Conservation (phyloP, 2,888 invertebrate genomes). For the Polydrusus cervinus region DNA sequence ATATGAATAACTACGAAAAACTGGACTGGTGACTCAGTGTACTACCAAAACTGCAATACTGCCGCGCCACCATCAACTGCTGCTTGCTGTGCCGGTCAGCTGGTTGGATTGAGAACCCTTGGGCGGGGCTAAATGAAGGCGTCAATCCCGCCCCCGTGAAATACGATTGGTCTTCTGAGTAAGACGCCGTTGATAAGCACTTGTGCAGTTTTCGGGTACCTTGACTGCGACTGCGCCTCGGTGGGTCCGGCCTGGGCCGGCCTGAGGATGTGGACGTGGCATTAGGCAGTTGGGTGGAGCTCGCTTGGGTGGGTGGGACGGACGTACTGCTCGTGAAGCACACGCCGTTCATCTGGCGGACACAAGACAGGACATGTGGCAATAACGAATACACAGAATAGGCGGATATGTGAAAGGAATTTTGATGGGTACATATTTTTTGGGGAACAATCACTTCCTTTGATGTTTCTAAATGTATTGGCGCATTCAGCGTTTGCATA, state of each 20-base stretch:
- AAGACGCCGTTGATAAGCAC: constrained; percentile 91
- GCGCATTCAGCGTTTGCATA: no score
- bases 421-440: no score
- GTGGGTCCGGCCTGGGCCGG: constrained; percentile 75
- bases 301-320: constrained; percentile 67
- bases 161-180: constrained; percentile 77
- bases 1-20: constrained; percentile 30
- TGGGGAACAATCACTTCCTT: no score
- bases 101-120: constrained; percentile 57
- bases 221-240: constrained; percentile 90
- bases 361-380: constrained; percentile 52
- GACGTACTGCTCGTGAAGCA: constrained; percentile 74
- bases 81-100: constrained; percentile 73
- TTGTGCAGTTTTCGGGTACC: constrained; percentile 95
- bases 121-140: constrained; percentile 72
- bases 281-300: constrained; percentile 53
- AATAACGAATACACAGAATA: constrained; percentile 47
- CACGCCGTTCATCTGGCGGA: constrained; percentile 82
- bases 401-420: constrained; percentile 1
- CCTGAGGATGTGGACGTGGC: constrained; percentile 58
- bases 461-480: no score
- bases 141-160: constrained; percentile 64
- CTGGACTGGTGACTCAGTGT: constrained; percentile 68
- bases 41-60: constrained; percentile 97
- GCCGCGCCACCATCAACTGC: constrained; percentile 87